Conservation (phyloP, 2,888 invertebrate genomes). For the Cosmia trapezina region DNA sequence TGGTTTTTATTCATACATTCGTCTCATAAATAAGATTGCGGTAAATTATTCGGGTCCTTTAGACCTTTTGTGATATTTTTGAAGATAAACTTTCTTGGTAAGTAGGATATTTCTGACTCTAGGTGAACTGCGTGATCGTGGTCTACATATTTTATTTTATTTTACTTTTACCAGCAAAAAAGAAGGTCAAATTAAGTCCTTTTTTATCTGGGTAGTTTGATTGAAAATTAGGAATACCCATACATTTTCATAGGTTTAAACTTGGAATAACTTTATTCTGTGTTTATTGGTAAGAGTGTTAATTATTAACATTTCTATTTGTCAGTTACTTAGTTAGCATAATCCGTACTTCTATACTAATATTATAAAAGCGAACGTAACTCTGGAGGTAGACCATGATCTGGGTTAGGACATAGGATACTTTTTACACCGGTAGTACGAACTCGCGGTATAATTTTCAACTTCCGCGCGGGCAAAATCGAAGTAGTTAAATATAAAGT, state of each 20-base stretch:
- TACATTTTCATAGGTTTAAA: too few relatives aligned
- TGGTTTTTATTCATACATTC: conserved; percentile 20
- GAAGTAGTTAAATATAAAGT: neutral
- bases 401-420: neutral
- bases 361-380: neutral
- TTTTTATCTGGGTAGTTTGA: neutral
- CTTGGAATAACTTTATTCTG: too few relatives aligned
- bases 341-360: neutral
- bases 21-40: conserved; percentile 18
- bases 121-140: neutral
- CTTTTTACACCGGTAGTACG: neutral
- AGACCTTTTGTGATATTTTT: neutral
- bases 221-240: neutral
- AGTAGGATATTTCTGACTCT: neutral
- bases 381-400: neutral
- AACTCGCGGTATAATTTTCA: neutral
- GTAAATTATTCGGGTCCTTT: conserved; percentile 1
- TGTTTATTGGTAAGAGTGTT: too few relatives aligned
- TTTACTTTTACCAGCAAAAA: neutral
- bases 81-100: neutral
- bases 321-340: neutral
- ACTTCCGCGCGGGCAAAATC: neutral
- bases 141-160: neutral
- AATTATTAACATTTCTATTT: neutral
- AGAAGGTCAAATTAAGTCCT: neutral